Percentiles rank a stretch among this genome's conserved stretches.
Conservation (phyloP, 2,888 invertebrate genomes). For the Lagria hirta region DNA sequence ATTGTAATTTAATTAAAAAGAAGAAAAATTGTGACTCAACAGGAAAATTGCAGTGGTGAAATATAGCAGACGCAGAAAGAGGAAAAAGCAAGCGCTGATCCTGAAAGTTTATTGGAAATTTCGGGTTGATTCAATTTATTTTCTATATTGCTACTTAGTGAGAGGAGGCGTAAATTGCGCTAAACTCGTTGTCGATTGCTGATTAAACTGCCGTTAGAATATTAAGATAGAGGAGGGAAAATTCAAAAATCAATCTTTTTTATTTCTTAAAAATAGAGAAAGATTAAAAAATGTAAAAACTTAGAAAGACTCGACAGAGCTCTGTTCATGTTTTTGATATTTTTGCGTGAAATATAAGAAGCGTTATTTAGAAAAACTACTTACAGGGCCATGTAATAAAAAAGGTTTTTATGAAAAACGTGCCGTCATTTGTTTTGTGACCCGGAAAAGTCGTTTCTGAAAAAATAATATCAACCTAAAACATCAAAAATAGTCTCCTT, state of each 20-base stretch:
- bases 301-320: not conserved
- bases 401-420: slow-evolving; percentile 27
- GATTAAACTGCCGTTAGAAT: slow-evolving; percentile 14
- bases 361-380: slow-evolving; percentile 34
- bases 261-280: too few relatives aligned
- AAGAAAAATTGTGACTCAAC: too few relatives aligned
- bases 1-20: too few relatives aligned
- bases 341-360: slow-evolving; percentile 24
- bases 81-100: slow-evolving; percentile 13
- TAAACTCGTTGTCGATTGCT: slow-evolving; percentile 20
- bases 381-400: slow-evolving; percentile 31
- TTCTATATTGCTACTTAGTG: slow-evolving; percentile 45
- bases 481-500: slow-evolving; percentile 8
- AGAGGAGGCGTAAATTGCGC: slow-evolving; percentile 24
- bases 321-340: not conserved
- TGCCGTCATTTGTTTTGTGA: slow-evolving; percentile 33
- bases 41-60: too few relatives aligned
- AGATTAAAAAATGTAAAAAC: too few relatives aligned
- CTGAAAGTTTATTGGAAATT: slow-evolving; percentile 40
- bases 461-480: slow-evolving; percentile 11
- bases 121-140: slow-evolving; percentile 47
- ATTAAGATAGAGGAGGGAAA: not conserved
- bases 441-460: too few relatives aligned
- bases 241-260: too few relatives aligned
- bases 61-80: slow-evolving; percentile 13